phyloP scores from a whole-genome alignment of 1,140 invertebrate species.

The Ips typographus region DNA sequence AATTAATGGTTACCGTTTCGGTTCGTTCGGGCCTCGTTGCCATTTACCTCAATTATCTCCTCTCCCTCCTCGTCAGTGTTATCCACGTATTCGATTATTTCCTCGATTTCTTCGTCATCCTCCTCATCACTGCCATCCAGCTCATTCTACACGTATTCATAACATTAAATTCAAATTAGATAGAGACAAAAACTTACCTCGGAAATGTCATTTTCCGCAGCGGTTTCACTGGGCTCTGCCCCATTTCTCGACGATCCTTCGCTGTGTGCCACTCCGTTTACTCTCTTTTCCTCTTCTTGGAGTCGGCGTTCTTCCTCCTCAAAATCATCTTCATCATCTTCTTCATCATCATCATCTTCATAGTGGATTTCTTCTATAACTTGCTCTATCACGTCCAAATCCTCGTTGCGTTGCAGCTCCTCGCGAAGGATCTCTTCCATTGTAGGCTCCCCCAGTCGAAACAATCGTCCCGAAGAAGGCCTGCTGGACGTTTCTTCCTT shows the following conservation, averaged over 20 bases:
- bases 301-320: constrained; percentile 39
- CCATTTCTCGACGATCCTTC: constrained; percentile 39
- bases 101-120: constrained; percentile 37
- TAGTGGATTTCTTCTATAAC: constrained; percentile 41
- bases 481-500: neutral
- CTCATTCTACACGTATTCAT: constrained; percentile 20
- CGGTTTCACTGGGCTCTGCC: constrained; percentile 27
- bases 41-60: constrained; percentile 30
- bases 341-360: constrained; percentile 41
- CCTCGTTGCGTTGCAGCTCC: neutral
- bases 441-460: neutral
- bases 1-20: neutral
- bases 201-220: constrained; percentile 42
- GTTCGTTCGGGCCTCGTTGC: constrained; percentile 1
- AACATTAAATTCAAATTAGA: neutral
- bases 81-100: constrained; percentile 33
- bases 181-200: constrained; percentile 28
- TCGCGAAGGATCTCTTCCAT: neutral
- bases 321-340: constrained; percentile 4
- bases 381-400: constrained; percentile 23
- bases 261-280: constrained; percentile 28
- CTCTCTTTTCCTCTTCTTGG: constrained; percentile 33
- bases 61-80: constrained; percentile 33
- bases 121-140: constrained; percentile 26
- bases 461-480: neutral